Percentiles rank a stretch among this genome's conserved stretches.
Conservation (phyloP, 1,140 invertebrate genomes). For the Sminthurides bifidus region DNA sequence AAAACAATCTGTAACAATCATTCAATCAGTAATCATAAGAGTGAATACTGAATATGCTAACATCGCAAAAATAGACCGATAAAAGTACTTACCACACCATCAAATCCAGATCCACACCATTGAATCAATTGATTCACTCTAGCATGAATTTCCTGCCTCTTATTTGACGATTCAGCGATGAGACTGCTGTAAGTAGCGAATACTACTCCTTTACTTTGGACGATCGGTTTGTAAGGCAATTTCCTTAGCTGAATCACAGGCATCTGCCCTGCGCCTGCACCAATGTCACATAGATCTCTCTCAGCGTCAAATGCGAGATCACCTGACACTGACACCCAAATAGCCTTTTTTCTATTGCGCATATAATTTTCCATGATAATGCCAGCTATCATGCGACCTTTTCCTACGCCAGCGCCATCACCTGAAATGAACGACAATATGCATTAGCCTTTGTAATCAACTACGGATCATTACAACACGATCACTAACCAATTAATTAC, state of each 20-base stretch:
- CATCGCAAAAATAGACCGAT: neutral
- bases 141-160: slow-evolving; percentile 85
- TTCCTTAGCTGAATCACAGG: slow-evolving; percentile 83
- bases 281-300: slow-evolving; percentile 90
- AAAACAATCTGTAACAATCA: slow-evolving; percentile 62
- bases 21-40: neutral
- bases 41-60: neutral
- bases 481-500: slow-evolving; percentile 36
- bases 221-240: slow-evolving; percentile 92
- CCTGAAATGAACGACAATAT: slow-evolving; percentile 34
- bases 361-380: slow-evolving; percentile 56
- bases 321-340: slow-evolving; percentile 54
- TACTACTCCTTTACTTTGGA: too few species aligned
- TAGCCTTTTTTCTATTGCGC: slow-evolving; percentile 46
- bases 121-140: slow-evolving; percentile 88
- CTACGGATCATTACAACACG: neutral
- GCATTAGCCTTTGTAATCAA: neutral
- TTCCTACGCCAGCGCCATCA: slow-evolving; percentile 58
- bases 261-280: slow-evolving; percentile 85
- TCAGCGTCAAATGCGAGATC: slow-evolving; percentile 86
- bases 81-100: slow-evolving; percentile 55
- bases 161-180: slow-evolving; percentile 88
- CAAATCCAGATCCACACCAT: slow-evolving; percentile 95
- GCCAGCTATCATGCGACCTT: slow-evolving; percentile 54
- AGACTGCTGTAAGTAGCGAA: slow-evolving; percentile 77